Evolutionary conservation across 2,797 vertebrate genomes (phyloP).

Genomic region (Sternarchorhynchus goeldii): DNA sequence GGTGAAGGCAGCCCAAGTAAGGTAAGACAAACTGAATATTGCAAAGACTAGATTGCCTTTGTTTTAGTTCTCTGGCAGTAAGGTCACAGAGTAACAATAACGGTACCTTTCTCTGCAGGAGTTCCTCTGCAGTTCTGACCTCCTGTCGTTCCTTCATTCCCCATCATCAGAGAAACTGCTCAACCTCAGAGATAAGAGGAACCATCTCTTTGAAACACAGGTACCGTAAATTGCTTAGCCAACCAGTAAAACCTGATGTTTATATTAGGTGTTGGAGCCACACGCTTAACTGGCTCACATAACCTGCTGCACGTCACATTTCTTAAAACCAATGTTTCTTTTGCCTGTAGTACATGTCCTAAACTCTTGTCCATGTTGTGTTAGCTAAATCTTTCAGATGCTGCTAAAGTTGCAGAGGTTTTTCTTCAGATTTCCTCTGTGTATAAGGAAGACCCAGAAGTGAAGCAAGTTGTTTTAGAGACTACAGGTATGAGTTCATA

Average conservation of each 20-base stretch:
- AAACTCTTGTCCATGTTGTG: neutral
- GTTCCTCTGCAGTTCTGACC: constrained; percentile 70
- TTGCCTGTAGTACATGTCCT: neutral
- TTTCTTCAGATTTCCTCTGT: constrained; percentile 87
- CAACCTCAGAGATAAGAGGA: constrained; percentile 82
- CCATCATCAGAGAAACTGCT: constrained; percentile 88
- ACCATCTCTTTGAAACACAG: constrained; percentile 80
- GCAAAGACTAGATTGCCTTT: neutral
- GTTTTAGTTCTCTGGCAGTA: neutral
- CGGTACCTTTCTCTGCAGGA: constrained; percentile 60
- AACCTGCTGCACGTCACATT: neutral
- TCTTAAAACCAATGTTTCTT: neutral
- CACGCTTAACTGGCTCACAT: neutral
- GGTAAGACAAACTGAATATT: neutral
- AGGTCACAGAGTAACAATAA: neutral
- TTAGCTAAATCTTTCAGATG: constrained; percentile 85
- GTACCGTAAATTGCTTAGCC: constrained; percentile 61
- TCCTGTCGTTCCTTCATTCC: constrained; percentile 82
- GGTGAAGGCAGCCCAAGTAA: constrained; percentile 59
- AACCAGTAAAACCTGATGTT: neutral
- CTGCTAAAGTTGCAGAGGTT: constrained; percentile 79
- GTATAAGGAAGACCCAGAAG: constrained; percentile 82
- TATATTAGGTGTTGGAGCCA: neutral
- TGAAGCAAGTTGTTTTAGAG: constrained; percentile 74
- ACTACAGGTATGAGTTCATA: constrained; percentile 62